Base-by-base conservation (phyloP, 2,797 vertebrate genomes). In the Galago senegalensis region DNA sequence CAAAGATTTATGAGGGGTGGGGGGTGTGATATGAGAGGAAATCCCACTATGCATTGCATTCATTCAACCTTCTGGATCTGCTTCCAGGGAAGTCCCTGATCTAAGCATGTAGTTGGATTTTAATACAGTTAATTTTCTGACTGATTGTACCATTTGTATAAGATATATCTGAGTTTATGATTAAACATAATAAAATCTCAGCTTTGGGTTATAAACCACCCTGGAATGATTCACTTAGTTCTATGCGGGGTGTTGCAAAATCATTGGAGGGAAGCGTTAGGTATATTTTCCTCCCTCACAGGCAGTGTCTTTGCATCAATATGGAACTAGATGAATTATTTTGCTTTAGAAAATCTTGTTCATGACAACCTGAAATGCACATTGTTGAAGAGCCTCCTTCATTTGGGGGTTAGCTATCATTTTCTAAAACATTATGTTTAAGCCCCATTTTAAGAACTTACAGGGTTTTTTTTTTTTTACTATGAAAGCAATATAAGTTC, bases 21-120 rank as follows among this genome's bases (percentile, higher is more conserved):
- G 31, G 56, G 31, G 17, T 34, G 83, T 77, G 60, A 97, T 92
- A 95, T 93, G 94, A 93, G 97, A 90, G 92, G 94, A 98, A 98
- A 97, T 96, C 75, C 95, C 79, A 87, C 76, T 96, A 98, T 56
- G 83, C 53, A 29, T 75, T 58, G 20, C n/a, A n/a, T 91, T 17
- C 63, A 94, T 84, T 81, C 91, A 92, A 16, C 93, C 73, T 69
- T 0, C 6, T 25, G 88, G 95, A 53, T 95, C 88, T 63, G 88
- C 87, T 75, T 73, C 87, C 11, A 5, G 58, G 81, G 43, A 93
- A 97, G 58, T 87, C 63, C 14, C 23, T 0, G 6, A 80, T 81
- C 94, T 97, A 81, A 80, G 91, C 37, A 5, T 93, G 31, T 70
- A 87, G 85, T 34, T 87, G 67, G 83, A 73, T 97, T 97, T 96